Evolutionary conservation across 2,113 vertebrate genomes (phyloP).

Genomic region (Zosterops hypoxanthus): DNA sequence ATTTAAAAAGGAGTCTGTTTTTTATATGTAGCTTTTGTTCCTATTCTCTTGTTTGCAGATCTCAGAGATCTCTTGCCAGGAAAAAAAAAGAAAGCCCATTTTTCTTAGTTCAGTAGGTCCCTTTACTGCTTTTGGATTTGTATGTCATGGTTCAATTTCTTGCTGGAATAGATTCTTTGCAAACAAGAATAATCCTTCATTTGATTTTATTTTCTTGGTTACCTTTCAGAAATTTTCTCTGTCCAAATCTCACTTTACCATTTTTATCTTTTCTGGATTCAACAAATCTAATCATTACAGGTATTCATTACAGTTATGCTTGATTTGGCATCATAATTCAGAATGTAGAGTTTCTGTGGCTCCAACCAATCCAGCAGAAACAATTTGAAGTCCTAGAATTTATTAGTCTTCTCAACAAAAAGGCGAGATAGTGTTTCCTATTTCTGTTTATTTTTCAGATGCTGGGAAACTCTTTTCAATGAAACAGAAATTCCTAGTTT

Average conservation of each 20-base stretch:
- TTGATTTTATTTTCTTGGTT: conserved; percentile 13
- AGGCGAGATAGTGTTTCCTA: neutral
- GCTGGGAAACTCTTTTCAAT: neutral
- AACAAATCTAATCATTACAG: neutral
- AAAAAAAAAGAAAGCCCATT: neutral
- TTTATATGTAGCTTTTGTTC: neutral
- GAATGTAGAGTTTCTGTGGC: neutral
- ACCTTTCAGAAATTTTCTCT: neutral
- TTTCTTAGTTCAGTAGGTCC: neutral
- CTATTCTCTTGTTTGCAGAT: neutral
- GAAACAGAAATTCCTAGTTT: neutral
- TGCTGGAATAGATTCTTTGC: neutral
- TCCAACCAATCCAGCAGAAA: neutral
- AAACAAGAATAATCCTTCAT: neutral
- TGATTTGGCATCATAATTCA: neutral
- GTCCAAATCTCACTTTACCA: neutral
- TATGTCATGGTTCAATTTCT: neutral
- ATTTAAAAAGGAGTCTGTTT: neutral
- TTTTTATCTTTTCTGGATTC: neutral
- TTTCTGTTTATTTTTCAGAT: neutral
- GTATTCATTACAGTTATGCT: neutral
- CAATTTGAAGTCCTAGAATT: neutral
- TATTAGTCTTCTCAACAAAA: neutral
- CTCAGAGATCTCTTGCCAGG: neutral
- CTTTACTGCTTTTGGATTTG: neutral